Conservation (phyloP, 2,113 vertebrate species). For the Elephas maximus region DNA sequence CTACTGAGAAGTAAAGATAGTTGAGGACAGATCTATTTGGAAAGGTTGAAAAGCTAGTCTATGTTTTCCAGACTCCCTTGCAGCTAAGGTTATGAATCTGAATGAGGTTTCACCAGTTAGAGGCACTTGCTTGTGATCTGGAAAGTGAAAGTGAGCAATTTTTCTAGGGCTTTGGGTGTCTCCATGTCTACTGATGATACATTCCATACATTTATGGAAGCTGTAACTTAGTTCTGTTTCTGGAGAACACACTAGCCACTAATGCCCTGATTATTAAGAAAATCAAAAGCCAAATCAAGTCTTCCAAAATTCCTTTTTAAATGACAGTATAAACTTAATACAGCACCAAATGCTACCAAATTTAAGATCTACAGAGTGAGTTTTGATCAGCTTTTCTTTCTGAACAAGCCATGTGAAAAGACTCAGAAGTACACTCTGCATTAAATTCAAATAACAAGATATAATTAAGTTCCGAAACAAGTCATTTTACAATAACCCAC, state of each 20-base stretch:
- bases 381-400: neutral
- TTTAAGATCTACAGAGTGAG: neutral
- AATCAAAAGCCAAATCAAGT: neutral
- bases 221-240: neutral
- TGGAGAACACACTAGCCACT: neutral
- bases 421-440: neutral
- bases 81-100: neutral
- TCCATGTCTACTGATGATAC: neutral
- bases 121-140: neutral
- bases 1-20: neutral
- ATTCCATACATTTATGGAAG: neutral
- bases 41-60: neutral
- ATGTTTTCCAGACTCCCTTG: neutral
- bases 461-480: neutral
- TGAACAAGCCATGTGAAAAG: neutral
- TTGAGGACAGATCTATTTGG: neutral
- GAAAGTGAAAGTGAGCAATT: neutral
- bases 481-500: neutral
- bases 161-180: neutral
- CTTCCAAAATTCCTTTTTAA: constrained; percentile 1
- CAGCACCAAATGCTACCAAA: neutral
- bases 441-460: neutral
- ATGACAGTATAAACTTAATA: neutral
- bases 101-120: neutral
- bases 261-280: neutral